Conservation (phyloP, 2,888 invertebrate genomes). For the Idaea dimidiata region DNA sequence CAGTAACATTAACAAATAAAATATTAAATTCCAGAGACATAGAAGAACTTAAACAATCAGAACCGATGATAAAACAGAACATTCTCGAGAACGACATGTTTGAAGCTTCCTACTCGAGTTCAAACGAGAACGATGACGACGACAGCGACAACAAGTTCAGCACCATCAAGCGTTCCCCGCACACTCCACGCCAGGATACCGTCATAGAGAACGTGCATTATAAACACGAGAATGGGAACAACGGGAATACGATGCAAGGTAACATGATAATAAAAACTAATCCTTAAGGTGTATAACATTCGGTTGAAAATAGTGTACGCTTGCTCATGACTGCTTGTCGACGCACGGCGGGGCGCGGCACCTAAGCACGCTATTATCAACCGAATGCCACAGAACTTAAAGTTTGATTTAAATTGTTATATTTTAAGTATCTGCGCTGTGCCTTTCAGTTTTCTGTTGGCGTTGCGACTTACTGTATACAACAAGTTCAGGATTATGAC, state of each 20-base stretch:
- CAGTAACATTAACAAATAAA: conserved; percentile 14
- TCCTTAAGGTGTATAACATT: too few species aligned
- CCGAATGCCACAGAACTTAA: too few species aligned
- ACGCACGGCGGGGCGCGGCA: too few species aligned
- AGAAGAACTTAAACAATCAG: conserved; percentile 57
- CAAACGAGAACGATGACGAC: conserved; percentile 80
- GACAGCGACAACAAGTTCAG: conserved; percentile 86
- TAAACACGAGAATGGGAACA: conserved; percentile 65
- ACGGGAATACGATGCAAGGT: conserved; percentile 72
- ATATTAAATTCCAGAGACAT: conserved; percentile 54
- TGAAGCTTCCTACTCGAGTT: conserved; percentile 73
- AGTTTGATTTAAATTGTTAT: too few species aligned
- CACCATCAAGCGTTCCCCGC: conserved; percentile 86
- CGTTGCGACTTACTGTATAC: conserved; percentile 1
- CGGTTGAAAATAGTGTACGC: too few species aligned
- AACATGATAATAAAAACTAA: too few species aligned
- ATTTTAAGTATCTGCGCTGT: too few species aligned
- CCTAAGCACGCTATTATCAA: too few species aligned
- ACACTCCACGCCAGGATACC: conserved; percentile 71
- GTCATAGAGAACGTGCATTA: conserved; percentile 76
- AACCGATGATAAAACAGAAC: conserved; percentile 77
- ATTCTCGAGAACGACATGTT: conserved; percentile 77
- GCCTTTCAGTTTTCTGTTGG: too few species aligned
- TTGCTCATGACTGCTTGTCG: too few species aligned
- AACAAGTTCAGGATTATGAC: conserved; percentile 69